Evolutionary conservation across 35 echinoderm and acorn worm species (phyloP), one percentile per base, ranked within the genome.

Genomic region (Lytechinus pictus): DNA sequence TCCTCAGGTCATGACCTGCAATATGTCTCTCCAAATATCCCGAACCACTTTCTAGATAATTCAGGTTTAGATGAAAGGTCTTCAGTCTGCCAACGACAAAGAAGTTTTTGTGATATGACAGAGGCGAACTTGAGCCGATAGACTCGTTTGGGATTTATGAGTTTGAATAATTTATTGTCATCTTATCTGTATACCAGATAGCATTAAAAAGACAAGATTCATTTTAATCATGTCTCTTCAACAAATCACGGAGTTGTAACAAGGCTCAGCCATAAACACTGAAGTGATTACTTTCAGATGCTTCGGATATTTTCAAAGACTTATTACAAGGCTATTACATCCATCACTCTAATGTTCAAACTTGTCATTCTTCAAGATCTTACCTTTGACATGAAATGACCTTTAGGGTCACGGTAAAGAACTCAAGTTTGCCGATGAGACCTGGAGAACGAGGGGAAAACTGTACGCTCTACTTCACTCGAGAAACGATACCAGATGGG

Each of bases 291-390:
- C 66, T 24, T 79, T n/a, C 21, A 79, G 66, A 79, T 79, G 66
- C n/a, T n/a, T 60, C 14, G 21, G n/a, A 24, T 1, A 79, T 24
- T 79, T 79, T 79, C 21, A 7, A 79, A 79, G 66, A 6, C 66
- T 79, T 79, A 79, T 79, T 79, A 24, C 66, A 79, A 79, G 66
- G 66, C 66, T 79, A 79, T 79, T 79, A 79, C 4, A 79, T 79
- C 66, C 66, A 79, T 79, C 66, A 79, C 66, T 79, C 66, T 79
- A 79, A 79, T 79, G 66, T 79, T 79, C 9, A 24, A 79, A 79
- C 19, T 16, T 79, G 66, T 79, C 66, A 19, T 79, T 79, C 66
- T 24, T n/a, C 66, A 79, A 79, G 66, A 79, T 79, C 66, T 79
- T 79, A 79, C 66, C 19, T 79, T 79, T 79, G 66, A 79, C 66